Evolutionary conservation across 37 sponge, comb jelly and placozoan species (phyloP), one percentile per base, ranked within the genome.

Genomic region (Lycopodina hypogea): DNA sequence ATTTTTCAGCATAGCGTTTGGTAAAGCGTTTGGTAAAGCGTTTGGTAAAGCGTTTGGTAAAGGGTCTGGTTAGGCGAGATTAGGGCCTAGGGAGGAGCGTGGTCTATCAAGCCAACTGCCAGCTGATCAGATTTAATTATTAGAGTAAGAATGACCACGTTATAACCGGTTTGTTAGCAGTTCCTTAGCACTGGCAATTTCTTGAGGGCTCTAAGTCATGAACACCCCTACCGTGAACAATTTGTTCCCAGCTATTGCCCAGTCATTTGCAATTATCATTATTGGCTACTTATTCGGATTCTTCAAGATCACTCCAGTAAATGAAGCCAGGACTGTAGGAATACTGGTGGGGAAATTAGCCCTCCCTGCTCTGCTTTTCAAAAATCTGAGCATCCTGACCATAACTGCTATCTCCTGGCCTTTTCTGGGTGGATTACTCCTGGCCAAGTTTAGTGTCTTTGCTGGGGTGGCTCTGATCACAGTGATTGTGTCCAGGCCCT

Each of bases 281-380:
- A 48, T 90, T 18, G 91, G 91, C 39, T 90, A 90, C 75, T 0
- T 81, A 8, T 78, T 86, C 56, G 91, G 91, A 29, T 63, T 71
- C 29, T 81, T 90, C 42, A 86, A 86, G 37, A 63, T 90, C 74
- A 76, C 86, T 41, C 53, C 71, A 0, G 76, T 83, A 4, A 51
- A 51, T n/a, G 87, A 90, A 67, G 67, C 87, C 0, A 37, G 80
- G 11, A 78, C 76, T 36, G 64, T 90, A 39, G 72, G 83, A 39
- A 32, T 51, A 33, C 68, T 90, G 29, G 87, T 81, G 4, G 83
- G 86, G 42, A 84, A 69, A 29, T 62, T 90, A 1, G 87, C 87
- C 17, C 83, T 90, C 12, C 91, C 91, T 19, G 81, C 87, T 1
- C 62, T 85, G 11, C 77, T 90, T 3, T 86, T 86, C 69, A 50